phyloP scores from a whole-genome alignment of 2,888 invertebrate genomes.

The Caenorhabditis auriculariae region DNA sequence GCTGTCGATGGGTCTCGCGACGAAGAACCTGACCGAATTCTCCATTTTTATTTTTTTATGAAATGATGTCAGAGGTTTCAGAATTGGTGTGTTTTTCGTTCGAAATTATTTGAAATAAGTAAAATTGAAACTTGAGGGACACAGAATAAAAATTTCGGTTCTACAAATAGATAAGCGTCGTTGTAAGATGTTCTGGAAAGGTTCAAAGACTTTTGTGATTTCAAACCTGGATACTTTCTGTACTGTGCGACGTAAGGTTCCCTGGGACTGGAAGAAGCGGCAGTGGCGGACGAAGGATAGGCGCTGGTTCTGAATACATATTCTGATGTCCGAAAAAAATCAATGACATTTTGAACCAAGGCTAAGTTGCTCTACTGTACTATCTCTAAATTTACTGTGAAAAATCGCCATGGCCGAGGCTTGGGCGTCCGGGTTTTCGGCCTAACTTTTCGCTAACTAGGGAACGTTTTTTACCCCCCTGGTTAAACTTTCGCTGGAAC shows the following conservation, averaged over 20 bases:
- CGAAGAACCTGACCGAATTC: slow-evolving; percentile 31
- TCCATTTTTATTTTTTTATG: not conserved
- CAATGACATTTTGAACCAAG: too few species aligned
- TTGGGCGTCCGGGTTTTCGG: too few species aligned
- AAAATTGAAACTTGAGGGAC: slow-evolving; percentile 2
- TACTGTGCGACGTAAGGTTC: slow-evolving; percentile 45
- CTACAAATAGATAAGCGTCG: not conserved
- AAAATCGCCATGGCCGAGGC: too few species aligned
- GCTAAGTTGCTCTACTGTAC: too few species aligned
- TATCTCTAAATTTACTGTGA: too few species aligned
- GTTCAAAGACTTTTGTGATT: not conserved
- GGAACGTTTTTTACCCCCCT: too few species aligned
- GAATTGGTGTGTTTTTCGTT: too few species aligned
- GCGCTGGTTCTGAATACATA: too few species aligned
- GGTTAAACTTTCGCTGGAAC: too few species aligned
- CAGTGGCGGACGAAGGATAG: slow-evolving; percentile 16
- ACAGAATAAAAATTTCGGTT: not conserved
- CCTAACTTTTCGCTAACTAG: too few species aligned
- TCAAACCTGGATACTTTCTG: slow-evolving; percentile 43
- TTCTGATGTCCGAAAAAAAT: too few species aligned
- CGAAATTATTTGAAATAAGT: slow-evolving; percentile 10
- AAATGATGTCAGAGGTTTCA: too few species aligned
- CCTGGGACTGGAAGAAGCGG: slow-evolving; percentile 2
- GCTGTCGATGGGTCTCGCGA: slow-evolving; percentile 26
- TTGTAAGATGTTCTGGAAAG: not conserved